These are phyloP conservation scores for Gymnosoma rotundatum DNA, from an alignment of 2,888 invertebrate species.

Conservation along the genomic window DNA sequence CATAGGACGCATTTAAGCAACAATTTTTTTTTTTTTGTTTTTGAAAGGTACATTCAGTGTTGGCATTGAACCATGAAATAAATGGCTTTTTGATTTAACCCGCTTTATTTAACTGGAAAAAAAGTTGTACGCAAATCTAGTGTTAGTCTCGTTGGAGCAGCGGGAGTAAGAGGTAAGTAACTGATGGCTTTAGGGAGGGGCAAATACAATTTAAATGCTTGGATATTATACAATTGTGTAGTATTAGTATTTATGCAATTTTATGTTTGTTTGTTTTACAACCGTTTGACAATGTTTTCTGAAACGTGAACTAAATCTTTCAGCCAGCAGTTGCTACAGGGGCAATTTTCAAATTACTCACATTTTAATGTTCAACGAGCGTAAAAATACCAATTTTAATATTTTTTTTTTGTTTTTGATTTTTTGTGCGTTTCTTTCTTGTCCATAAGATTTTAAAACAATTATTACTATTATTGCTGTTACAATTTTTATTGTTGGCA, in stretches of 20 bases:
- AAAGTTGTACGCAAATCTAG: background rate
- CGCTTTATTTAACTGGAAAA: background rate
- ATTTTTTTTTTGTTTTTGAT: background rate
- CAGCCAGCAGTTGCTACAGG: conserved; percentile 5
- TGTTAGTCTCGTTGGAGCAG: background rate
- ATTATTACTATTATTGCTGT: conserved; percentile 11
- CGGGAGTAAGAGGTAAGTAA: background rate
- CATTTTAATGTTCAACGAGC: conserved; percentile 61
- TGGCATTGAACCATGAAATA: conserved; percentile 70
- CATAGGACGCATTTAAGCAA: conserved; percentile 54
- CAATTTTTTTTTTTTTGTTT: conserved; percentile 29
- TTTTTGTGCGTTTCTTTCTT: background rate
- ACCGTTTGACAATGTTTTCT: conserved; percentile 35
- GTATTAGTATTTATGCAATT: conserved; percentile 54
- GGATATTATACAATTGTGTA: conserved; percentile 35
- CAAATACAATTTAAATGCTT: conserved; percentile 32
- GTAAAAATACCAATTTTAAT: conserved; percentile 61
- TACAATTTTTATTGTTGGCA: conserved; percentile 40
- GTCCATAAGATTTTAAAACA: background rate
- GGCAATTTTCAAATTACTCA: conserved; percentile 52
- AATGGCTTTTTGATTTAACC: conserved; percentile 36
- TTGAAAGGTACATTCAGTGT: conserved; percentile 35
- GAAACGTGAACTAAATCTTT: conserved; percentile 31
- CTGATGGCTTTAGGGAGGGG: conserved; percentile 28
- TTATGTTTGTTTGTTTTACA: conserved; percentile 21